Evolutionary conservation across 2,797 vertebrate species (phyloP), one percentile per base, ranked within the genome.

Genomic region (Fundulus diaphanus): DNA sequence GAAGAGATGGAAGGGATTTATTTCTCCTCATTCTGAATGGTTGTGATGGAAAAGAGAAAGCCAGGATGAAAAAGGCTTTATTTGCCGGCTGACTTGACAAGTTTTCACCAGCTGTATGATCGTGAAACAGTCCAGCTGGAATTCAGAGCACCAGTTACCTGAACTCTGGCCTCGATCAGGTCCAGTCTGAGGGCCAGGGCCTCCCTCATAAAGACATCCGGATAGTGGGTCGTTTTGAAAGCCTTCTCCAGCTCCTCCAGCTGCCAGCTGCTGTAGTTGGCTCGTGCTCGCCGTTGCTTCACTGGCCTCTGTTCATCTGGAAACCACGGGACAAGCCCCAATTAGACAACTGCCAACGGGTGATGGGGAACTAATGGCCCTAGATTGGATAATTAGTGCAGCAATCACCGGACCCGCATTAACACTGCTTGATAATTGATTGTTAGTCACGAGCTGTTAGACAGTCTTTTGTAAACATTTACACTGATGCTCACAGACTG

Each of bases 251-350:
- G 91, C 93, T 97, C 96, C 88, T 97, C 95, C 87, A 96, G 95
- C 91, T 97, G 96, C 96, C 96, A 97, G 94, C 95, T 96, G 95
- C 95, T 96, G 94, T 97, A 97, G 94, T 97, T 96, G 92, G 96
- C 96, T 79, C 96, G 92, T 2, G 96, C 95, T 0, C 96, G 94
- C 77, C 96, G 93, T 89, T 96, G 96, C 92, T 96, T 97, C 92
- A 94, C 94, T 87, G 95, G 96, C 91, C 95, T 94, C 82, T 93
- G 94, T 90, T 96, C 96, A 93, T 96, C 96, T 97, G 94, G 94
- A 95, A 94, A 93, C 92, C 84, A 79, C 84, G 84, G 89, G 84
- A 80, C 90, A 74, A 92, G 92, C 87, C 87, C 88, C 94, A 94
- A 94, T 95, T 95, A 96, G 89, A 91, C 90, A 87, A 89, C 92